Evolutionary conservation across 2,888 invertebrate species (phyloP), one percentile per base, ranked within the genome.

Genomic region (Sarcophaga caerulescens): DNA sequence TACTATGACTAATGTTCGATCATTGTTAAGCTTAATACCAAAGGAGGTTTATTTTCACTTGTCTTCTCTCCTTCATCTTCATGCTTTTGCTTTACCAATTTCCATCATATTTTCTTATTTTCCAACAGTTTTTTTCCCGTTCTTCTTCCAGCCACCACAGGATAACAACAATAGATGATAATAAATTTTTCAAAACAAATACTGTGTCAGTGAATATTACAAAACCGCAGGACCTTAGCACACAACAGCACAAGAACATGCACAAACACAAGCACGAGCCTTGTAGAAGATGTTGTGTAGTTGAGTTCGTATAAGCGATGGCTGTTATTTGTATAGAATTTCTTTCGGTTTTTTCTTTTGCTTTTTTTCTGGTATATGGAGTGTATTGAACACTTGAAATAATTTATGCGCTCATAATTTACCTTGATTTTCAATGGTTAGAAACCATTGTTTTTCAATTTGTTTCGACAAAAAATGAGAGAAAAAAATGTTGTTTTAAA

Each of bases 341-440:
- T 52, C 57, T 21, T n/a, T 47, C 35, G 10, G 11, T 4, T 81
- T 14, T 25, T 44, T n/a, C 2, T 80, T 17, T 68, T 23, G 12
- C 14, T 52, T 14, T 57, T 3, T 62, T 62, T 62, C 11, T 65
- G 12, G 57, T 19, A 8, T 52, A 6, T 35, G 62, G 17, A 23
- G 23, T 79, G 74, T 75, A 71, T 70, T 76, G 71, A 81, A 47
- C 75, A 65, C 75, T 79, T n/a, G 68, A 59, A 78, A 86, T 86
- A 84, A 86, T 86, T 86, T 86, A 86, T 86, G 74, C 74, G 84
- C 68, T 78, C 80, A 86, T 86, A 86, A 86, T 83, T 83, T 86
- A 86, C 85, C 83, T 85, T 83, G 80, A 85, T 85, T 85, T 83
- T 83, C 76, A 12, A 74, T 83, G 80, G 62, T 77, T 74, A 44